Evolutionary conservation across 2,797 vertebrate genomes (phyloP).

Genomic region (Gorsachius magnificus): DNA sequence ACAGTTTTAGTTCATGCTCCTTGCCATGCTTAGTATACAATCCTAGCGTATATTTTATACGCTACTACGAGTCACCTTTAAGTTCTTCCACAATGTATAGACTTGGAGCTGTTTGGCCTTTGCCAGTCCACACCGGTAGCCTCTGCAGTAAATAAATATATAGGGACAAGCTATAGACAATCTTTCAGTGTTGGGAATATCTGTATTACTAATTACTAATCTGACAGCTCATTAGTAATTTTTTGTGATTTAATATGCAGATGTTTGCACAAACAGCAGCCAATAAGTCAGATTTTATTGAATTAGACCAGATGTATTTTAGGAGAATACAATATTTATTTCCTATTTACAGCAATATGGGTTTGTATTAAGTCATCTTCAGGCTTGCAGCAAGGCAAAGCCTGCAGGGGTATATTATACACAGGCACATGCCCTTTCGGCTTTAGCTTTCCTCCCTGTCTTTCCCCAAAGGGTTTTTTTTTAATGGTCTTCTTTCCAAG

Average conservation of each 20-base stretch:
- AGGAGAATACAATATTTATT: background rate
- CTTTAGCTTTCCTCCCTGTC: background rate
- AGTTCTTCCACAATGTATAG: background rate
- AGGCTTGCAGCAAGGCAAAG: background rate
- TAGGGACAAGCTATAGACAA: background rate
- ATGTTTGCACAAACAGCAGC: background rate
- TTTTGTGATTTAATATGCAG: background rate
- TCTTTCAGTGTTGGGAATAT: background rate
- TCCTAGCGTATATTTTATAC: background rate
- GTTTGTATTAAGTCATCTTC: background rate
- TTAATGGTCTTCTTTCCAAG: background rate
- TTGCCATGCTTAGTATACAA: background rate
- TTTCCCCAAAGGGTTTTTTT: background rate
- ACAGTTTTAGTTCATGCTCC: background rate
- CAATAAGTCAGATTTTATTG: background rate
- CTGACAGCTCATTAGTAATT: background rate
- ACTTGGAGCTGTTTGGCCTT: background rate
- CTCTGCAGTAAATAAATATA: background rate
- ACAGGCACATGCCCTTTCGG: background rate
- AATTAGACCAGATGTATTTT: background rate
- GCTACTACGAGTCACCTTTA: background rate
- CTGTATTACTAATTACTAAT: background rate
- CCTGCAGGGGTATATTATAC: background rate
- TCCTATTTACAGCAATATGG: background rate
- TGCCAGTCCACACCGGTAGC: background rate